These are phyloP conservation scores for Gouania willdenowi DNA, from an alignment of 2,797 vertebrate genomes.

Conservation along the genomic window DNA sequence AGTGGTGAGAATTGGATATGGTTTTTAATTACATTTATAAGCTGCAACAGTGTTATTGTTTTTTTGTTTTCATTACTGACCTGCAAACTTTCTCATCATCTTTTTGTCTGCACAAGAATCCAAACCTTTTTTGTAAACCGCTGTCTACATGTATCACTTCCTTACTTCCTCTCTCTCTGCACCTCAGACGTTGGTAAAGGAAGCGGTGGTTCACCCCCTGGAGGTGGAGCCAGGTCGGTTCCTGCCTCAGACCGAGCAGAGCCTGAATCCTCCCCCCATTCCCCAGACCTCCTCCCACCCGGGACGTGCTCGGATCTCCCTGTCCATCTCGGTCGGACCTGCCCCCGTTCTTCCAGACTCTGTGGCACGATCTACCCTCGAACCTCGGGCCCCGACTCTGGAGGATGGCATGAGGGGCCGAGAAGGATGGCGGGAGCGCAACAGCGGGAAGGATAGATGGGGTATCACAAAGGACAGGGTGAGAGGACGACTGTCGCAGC, in stretches of 20 bases:
- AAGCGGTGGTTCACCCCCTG: slow-evolving; percentile 67
- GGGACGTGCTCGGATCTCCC: slow-evolving; percentile 51
- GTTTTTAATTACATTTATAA: not conserved
- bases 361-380: slow-evolving; percentile 44
- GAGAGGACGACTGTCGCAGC: slow-evolving; percentile 74
- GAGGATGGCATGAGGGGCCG: slow-evolving; percentile 60
- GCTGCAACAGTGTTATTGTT: not conserved
- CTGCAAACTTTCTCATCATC: not conserved
- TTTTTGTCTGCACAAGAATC: not conserved
- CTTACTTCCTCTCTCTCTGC: slow-evolving; percentile 5
- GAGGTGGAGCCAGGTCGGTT: slow-evolving; percentile 67
- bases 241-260: slow-evolving; percentile 53
- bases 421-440: slow-evolving; percentile 63
- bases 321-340: slow-evolving; percentile 67
- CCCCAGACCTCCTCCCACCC: slow-evolving; percentile 36
- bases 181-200: slow-evolving; percentile 72
- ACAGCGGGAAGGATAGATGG: slow-evolving; percentile 51
- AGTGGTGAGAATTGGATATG: slow-evolving; percentile 58
- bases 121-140: not conserved
- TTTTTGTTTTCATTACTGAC: not conserved
- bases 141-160: not conserved
- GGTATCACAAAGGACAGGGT: slow-evolving; percentile 63
- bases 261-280: slow-evolving; percentile 17
- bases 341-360: slow-evolving; percentile 42
- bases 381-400: slow-evolving; percentile 50